Percentiles rank a stretch among this genome's conserved stretches.
Conservation (phyloP, 2,113 vertebrate species). For the Mola mola region DNA sequence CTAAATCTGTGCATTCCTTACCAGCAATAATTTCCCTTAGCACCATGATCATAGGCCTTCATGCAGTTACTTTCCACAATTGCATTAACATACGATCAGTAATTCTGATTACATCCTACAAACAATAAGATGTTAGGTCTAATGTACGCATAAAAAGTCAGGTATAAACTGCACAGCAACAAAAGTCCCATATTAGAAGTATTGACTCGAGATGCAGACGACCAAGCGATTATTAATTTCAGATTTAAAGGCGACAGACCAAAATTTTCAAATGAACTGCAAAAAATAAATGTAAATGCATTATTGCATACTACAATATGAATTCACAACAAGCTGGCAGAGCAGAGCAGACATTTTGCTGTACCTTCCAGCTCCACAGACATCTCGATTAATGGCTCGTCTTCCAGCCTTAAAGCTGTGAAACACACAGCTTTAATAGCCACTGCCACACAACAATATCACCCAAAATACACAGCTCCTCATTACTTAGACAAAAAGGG, state of each 20-base stretch:
- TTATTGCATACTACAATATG: neutral
- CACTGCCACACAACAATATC: constrained; percentile 7
- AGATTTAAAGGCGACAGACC: too few relatives aligned
- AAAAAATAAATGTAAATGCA: neutral
- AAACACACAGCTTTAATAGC: constrained; percentile 50
- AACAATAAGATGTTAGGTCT: neutral
- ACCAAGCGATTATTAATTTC: too few relatives aligned
- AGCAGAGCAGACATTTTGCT: constrained; percentile 15
- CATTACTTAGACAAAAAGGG: neutral
- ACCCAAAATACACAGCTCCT: neutral
- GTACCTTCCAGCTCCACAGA: constrained; percentile 74
- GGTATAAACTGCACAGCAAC: too few relatives aligned
- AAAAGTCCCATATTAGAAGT: too few relatives aligned
- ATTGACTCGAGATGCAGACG: too few relatives aligned
- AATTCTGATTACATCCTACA: neutral
- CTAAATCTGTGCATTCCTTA: too few relatives aligned
- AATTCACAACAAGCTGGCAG: constrained; percentile 25
- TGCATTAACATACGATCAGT: neutral
- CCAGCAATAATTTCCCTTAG: too few relatives aligned
- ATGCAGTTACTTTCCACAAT: constrained; percentile 20
- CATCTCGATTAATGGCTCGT: constrained; percentile 64
- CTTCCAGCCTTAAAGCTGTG: constrained; percentile 64
- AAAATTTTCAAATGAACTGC: too few relatives aligned
- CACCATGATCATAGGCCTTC: neutral
- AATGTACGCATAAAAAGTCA: too few relatives aligned